Base-by-base conservation (phyloP, 2,888 invertebrate species). In the Helleia helle region DNA sequence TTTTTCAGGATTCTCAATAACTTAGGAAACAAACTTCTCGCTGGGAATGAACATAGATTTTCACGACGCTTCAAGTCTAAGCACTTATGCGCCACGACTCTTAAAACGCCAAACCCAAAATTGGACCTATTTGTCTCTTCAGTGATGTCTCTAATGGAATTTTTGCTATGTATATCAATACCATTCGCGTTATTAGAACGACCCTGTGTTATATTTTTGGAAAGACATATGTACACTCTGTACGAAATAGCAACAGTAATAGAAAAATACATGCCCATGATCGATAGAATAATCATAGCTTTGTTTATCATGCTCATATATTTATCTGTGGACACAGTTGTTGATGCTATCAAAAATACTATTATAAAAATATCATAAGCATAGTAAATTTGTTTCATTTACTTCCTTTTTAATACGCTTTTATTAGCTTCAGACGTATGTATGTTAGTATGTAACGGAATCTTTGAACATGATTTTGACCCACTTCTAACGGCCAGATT, bases 341-440 rank as follows among this genome's bases (percentile, higher is more conserved):
- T 51, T 0, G 69, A 69, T 42, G 71, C 54, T 2, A 62, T 71
- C 0, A 50, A 52, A n/a, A 57, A 54, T 15, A 69, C 68, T 0
- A 51, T 65, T 42, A 62, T 65, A 1, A 59, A 49, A 28, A 56
- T 58, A 38, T 34, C 34, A 1, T 34, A 34, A 34, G 1, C 18
- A 25, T 3, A 11, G 3, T 3, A 17, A 18, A 17, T 3, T 31
- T 15, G n/a, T 29, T 9, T 31, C 31, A 7, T 11, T 14, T 8
- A 29, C 2, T n/a, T n/a, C n/a, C n/a, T n/a, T n/a, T n/a, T n/a
- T n/a, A n/a, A n/a, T n/a, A n/a, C n/a, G n/a, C n/a, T n/a, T n/a
- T n/a, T n/a, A n/a, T n/a, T n/a, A n/a, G n/a, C n/a, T n/a, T n/a
- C n/a, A n/a, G n/a, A n/a, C n/a, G n/a, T n/a, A n/a, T n/a, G n/a